These are phyloP conservation scores for Theristicus caerulescens DNA, from an alignment of 2,113 vertebrate genomes.

Conservation along the genomic window DNA sequence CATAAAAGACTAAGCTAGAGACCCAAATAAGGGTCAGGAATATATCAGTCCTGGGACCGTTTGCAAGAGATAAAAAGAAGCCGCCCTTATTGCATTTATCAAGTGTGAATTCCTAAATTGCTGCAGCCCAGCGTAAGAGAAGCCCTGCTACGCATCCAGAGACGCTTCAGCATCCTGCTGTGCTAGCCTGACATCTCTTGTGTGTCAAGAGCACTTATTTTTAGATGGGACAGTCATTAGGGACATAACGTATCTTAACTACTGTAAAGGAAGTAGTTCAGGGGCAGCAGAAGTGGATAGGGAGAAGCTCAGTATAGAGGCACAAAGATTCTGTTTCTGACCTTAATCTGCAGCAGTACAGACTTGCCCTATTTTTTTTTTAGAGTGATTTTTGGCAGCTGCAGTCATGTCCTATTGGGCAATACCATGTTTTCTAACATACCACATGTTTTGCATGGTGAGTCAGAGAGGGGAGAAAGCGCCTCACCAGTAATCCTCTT, in stretches of 20 bases:
- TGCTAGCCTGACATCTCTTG: slow-evolving; percentile 43
- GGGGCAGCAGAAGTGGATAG: not conserved
- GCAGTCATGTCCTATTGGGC: not conserved
- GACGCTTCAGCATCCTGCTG: slow-evolving; percentile 57
- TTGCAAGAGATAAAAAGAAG: slow-evolving; percentile 50
- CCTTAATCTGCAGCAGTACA: not conserved
- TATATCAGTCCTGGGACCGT: not conserved
- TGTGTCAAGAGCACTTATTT: slow-evolving; percentile 66
- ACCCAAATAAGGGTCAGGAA: slow-evolving; percentile 28
- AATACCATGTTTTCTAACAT: not conserved
- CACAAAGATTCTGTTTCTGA: not conserved
- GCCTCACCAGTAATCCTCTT: not conserved
- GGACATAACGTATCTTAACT: slow-evolving; percentile 9
- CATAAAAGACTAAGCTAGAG: not conserved
- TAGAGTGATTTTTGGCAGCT: not conserved
- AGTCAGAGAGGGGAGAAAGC: not conserved
- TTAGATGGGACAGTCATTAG: slow-evolving; percentile 41
- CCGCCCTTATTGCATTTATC: slow-evolving; percentile 36
- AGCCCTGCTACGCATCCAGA: slow-evolving; percentile 32
- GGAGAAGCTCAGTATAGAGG: not conserved
- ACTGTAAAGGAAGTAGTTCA: slow-evolving; percentile 20
- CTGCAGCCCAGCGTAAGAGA: not conserved
- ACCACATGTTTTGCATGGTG: not conserved
- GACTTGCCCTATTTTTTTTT: not conserved
- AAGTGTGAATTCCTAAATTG: slow-evolving; percentile 66